Conservation (phyloP, 1,140 invertebrate species). For the Latrodectus geometricus region DNA sequence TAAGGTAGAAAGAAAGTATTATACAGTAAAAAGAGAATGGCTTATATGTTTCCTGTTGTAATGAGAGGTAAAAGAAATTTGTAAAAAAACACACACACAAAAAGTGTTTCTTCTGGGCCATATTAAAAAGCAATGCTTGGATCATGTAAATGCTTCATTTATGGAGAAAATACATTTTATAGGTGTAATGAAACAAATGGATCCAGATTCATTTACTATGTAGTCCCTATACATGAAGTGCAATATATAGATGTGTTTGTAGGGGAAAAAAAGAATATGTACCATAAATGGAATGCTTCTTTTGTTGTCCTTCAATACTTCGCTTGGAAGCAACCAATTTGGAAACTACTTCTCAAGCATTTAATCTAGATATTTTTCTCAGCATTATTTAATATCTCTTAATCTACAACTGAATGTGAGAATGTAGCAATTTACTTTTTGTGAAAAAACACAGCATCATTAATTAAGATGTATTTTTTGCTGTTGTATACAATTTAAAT, state of each 20-base stretch:
- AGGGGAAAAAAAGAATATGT: neutral
- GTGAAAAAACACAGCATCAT: conserved; percentile 7
- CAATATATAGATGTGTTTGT: neutral
- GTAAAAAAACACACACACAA: too few relatives aligned
- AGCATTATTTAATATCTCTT: conserved; percentile 1
- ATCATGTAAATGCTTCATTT: too few relatives aligned
- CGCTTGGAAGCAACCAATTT: neutral
- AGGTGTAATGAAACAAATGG: too few relatives aligned
- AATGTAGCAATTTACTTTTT: conserved; percentile 27
- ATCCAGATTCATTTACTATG: neutral
- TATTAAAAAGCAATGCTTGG: too few relatives aligned
- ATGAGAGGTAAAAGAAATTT: too few relatives aligned
- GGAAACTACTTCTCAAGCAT: neutral
- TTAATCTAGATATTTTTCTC: neutral
- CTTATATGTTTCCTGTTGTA: too few relatives aligned
- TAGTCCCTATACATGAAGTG: neutral
- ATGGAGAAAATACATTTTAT: too few relatives aligned
- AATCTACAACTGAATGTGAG: conserved; percentile 32
- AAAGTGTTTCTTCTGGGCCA: too few relatives aligned
- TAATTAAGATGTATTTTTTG: conserved; percentile 53
- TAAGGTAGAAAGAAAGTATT: too few relatives aligned
- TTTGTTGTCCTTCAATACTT: neutral
- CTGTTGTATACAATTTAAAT: conserved; percentile 45
- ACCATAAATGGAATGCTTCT: neutral
- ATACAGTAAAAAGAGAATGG: too few relatives aligned